Conservation (phyloP, 2,888 invertebrate species). For the Agonopterix arenella region DNA sequence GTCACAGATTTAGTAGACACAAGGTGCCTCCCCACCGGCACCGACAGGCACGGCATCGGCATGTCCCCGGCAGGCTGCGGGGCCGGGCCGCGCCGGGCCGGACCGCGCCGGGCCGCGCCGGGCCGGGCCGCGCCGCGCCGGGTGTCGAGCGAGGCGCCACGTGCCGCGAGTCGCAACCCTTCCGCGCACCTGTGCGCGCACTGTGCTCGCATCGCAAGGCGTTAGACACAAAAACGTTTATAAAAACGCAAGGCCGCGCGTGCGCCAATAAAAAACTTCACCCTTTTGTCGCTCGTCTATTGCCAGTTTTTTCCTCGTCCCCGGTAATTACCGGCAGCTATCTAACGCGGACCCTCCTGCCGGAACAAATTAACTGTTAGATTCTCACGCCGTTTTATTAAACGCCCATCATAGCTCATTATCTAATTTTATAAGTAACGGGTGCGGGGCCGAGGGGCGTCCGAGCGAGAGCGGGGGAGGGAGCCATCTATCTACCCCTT, state of each 20-base stretch:
- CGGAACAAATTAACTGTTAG: constrained; percentile 48
- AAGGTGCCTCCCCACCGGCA: no score
- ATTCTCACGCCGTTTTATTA: constrained; percentile 33
- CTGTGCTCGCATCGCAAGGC: constrained; percentile 3
- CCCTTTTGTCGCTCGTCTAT: constrained; percentile 43
- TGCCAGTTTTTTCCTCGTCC: constrained; percentile 25
- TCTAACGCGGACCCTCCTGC: constrained; percentile 43
- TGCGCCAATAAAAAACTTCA: constrained; percentile 35
- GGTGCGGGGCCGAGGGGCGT: constrained; percentile 4
- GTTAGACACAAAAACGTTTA: constrained; percentile 16
- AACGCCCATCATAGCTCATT: constrained; percentile 11
- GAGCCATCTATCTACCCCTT: constrained; percentile 6
- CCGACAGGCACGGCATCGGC: no score
- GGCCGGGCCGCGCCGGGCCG: no score
- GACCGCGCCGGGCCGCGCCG: no score
- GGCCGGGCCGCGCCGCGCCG: no score
- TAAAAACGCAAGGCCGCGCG: constrained; percentile 38
- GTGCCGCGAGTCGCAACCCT: constrained; percentile 1
- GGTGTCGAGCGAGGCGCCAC: neutral
- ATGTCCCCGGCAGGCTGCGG: no score
- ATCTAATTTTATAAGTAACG: constrained; percentile 10
- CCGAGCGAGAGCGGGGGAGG: no score
- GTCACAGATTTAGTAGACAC: no score
- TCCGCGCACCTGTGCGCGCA: constrained; percentile 2
- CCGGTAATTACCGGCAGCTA: constrained; percentile 28